A percentile compares a stretch with the other conserved stretches of the same genome.
Evolutionary conservation across 1,140 invertebrate genomes (phyloP).

Genomic region (Leptoteleia sp.): DNA sequence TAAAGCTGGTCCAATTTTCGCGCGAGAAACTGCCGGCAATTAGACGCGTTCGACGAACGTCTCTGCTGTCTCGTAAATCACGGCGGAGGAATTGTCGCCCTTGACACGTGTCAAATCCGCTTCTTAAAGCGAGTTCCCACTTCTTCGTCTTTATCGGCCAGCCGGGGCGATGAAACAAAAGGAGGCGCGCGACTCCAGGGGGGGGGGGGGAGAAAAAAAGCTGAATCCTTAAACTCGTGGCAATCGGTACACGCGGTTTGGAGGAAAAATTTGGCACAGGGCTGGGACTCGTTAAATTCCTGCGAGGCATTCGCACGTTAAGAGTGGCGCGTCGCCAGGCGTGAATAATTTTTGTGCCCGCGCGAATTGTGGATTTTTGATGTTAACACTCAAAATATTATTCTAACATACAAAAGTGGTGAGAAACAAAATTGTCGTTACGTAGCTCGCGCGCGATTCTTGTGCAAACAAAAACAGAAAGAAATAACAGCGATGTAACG

Average conservation of each 20-base stretch:
- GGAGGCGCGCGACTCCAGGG: no score
- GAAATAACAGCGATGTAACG: slow-evolving; percentile 58
- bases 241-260: slow-evolving; percentile 51
- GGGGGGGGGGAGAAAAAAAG: background rate
- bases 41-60: slow-evolving; percentile 20
- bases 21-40: slow-evolving; percentile 47
- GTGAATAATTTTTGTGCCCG: slow-evolving; percentile 44
- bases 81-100: slow-evolving; percentile 54
- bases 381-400: slow-evolving; percentile 60
- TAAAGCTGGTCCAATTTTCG: slow-evolving; percentile 70
- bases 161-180: no score
- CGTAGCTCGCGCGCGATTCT: slow-evolving; percentile 59
- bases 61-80: slow-evolving; percentile 71
- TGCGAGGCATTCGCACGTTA: slow-evolving; percentile 44
- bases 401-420: slow-evolving; percentile 44
- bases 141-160: background rate
- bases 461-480: slow-evolving; percentile 67
- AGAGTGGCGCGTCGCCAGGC: slow-evolving; percentile 20
- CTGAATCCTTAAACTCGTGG: slow-evolving; percentile 1
- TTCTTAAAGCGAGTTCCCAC: slow-evolving; percentile 49
- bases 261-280: slow-evolving; percentile 48
- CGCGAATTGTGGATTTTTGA: slow-evolving; percentile 52
- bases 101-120: slow-evolving; percentile 68
- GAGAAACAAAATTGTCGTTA: slow-evolving; percentile 56
- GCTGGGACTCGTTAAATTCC: slow-evolving; percentile 37